phyloP scores from a whole-genome alignment of 2,113 vertebrate species.

The Triplophysa tibetana region DNA sequence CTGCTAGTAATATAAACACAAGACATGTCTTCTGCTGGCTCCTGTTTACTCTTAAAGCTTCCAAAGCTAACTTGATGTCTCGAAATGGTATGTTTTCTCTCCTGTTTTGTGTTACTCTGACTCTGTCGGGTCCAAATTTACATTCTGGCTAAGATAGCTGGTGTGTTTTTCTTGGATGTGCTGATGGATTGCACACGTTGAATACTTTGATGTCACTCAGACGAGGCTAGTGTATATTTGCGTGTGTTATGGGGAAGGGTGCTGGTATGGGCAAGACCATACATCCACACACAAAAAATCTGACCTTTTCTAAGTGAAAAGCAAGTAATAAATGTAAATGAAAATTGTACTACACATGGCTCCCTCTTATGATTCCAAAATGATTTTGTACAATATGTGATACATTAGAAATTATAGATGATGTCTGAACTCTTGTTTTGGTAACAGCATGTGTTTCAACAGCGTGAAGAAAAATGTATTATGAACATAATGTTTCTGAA shows the following conservation, averaged over 20 bases:
- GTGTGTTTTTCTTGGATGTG: slow-evolving; percentile 43
- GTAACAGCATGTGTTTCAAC: too few relatives aligned
- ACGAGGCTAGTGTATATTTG: background rate
- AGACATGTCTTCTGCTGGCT: slow-evolving; percentile 42
- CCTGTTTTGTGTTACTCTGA: slow-evolving; percentile 10
- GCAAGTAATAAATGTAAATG: too few relatives aligned
- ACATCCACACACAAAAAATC: too few relatives aligned
- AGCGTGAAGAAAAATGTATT: too few relatives aligned
- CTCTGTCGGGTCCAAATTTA: slow-evolving; percentile 32
- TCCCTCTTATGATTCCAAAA: too few relatives aligned
- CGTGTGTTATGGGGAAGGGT: too few relatives aligned
- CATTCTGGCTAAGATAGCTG: slow-evolving; percentile 21
- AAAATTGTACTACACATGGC: background rate
- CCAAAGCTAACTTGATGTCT: slow-evolving; percentile 46
- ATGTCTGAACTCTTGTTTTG: too few relatives aligned
- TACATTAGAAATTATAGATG: too few relatives aligned
- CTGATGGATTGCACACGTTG: slow-evolving; percentile 29
- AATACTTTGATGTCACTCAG: slow-evolving; percentile 12
- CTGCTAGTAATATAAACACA: slow-evolving; percentile 58
- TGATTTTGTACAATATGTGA: too few relatives aligned
- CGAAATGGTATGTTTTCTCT: slow-evolving; percentile 21
- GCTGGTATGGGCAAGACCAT: too few relatives aligned
- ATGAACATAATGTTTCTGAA: too few relatives aligned
- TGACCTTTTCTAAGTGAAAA: too few relatives aligned
- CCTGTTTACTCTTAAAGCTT: slow-evolving; percentile 54